Conservation (phyloP, 2,797 vertebrate species). For the Tenualosa ilisha region DNA sequence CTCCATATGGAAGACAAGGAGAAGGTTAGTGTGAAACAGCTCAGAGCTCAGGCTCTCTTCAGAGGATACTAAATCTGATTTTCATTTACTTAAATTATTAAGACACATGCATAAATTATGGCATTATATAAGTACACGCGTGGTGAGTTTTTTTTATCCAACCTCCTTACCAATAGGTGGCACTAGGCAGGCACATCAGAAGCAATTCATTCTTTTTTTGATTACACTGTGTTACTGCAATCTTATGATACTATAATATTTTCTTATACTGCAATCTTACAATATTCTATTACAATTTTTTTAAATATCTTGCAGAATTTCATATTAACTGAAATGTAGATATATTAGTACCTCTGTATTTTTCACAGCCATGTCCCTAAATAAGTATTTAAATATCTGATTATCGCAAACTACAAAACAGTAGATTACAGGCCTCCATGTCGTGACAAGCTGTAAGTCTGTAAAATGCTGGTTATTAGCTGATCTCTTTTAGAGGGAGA, state of each 20-base stretch:
- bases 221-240: neutral
- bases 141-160: neutral
- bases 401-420: neutral
- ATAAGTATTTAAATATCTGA: no score
- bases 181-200: neutral
- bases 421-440: neutral
- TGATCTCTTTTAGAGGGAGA: neutral
- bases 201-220: neutral
- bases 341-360: no score
- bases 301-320: neutral
- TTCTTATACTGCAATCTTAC: neutral
- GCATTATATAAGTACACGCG: neutral
- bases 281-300: neutral
- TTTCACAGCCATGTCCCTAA: no score
- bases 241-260: neutral
- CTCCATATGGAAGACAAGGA: neutral
- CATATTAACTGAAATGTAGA: neutral
- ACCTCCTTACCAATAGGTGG: neutral
- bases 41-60: neutral
- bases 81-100: conserved; percentile 2
- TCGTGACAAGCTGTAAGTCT: neutral
- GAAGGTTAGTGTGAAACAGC: neutral
- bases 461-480: neutral
- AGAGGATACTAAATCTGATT: neutral
- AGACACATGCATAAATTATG: conserved; percentile 16